phyloP scores from a whole-genome alignment of 2,888 invertebrate genomes.

The Itoplectis maculator region DNA sequence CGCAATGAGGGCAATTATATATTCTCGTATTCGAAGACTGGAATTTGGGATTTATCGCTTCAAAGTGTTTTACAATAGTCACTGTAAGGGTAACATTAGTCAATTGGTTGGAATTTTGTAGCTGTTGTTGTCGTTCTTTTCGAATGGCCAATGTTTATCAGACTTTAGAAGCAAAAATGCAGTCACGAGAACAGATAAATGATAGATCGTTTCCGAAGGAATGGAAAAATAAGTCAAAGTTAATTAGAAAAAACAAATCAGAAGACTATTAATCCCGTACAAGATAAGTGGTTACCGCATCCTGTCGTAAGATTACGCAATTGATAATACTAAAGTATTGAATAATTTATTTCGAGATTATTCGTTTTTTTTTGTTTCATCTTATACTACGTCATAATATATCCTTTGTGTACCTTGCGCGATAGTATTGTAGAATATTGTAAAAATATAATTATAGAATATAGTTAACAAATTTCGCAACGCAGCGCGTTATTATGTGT shows the following conservation, averaged over 20 bases:
- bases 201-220: conserved; percentile 43
- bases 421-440: conserved; percentile 73
- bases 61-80: conserved; percentile 2
- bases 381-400: conserved; percentile 75
- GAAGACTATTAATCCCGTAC: conserved; percentile 71
- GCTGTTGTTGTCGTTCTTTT: neutral
- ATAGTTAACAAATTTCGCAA: conserved; percentile 79
- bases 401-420: conserved; percentile 74
- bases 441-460: conserved; percentile 78
- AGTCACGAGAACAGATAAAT: conserved; percentile 67
- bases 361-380: conserved; percentile 70
- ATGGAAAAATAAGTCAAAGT: conserved; percentile 58
- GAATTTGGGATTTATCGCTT: conserved; percentile 20
- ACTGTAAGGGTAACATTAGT: conserved; percentile 14
- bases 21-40: conserved; percentile 41
- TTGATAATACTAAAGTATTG: conserved; percentile 75
- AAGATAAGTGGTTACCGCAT: conserved; percentile 75
- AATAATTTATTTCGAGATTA: conserved; percentile 77
- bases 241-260: conserved; percentile 64
- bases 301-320: conserved; percentile 78
- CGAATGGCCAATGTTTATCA: conserved; percentile 46
- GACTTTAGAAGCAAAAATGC: conserved; percentile 73
- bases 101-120: neutral
- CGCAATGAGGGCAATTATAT: conserved; percentile 1
- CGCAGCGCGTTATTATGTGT: conserved; percentile 72